Evolutionary conservation across 2,888 invertebrate genomes (phyloP).

Genomic region (Ornithoptera alexandrae): DNA sequence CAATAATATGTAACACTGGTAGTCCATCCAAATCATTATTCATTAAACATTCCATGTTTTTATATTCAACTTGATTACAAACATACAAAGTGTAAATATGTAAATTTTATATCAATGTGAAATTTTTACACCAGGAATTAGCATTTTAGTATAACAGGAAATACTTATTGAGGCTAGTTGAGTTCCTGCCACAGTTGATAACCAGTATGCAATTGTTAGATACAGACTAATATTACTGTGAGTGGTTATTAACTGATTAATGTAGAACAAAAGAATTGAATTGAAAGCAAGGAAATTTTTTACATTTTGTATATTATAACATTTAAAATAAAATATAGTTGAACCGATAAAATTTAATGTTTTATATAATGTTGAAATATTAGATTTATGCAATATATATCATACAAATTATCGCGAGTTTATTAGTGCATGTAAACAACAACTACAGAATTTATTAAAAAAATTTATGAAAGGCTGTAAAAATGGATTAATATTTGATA

Average conservation of each 20-base stretch:
- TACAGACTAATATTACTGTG: not conserved
- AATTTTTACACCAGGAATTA: slow-evolving; percentile 9
- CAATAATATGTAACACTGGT: no score
- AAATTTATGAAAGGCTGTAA: no score
- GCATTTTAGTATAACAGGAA: slow-evolving; percentile 15
- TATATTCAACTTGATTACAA: not conserved
- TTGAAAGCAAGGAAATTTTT: no score
- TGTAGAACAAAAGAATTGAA: not conserved
- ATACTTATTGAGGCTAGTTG: slow-evolving; percentile 19
- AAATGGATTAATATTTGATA: no score
- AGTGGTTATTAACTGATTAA: not conserved
- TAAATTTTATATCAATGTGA: not conserved
- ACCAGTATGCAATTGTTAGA: not conserved
- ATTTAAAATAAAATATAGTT: no score
- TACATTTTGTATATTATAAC: no score
- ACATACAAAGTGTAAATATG: not conserved
- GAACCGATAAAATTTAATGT: no score
- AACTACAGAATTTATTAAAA: no score
- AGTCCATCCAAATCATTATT: not conserved
- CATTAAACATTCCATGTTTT: not conserved
- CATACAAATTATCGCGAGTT: no score
- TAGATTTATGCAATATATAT: no score
- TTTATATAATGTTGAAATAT: no score
- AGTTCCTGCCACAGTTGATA: slow-evolving; percentile 16
- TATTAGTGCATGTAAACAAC: no score